Conservation (phyloP, 2,797 vertebrate genomes). For the Carduelis carduelis region DNA sequence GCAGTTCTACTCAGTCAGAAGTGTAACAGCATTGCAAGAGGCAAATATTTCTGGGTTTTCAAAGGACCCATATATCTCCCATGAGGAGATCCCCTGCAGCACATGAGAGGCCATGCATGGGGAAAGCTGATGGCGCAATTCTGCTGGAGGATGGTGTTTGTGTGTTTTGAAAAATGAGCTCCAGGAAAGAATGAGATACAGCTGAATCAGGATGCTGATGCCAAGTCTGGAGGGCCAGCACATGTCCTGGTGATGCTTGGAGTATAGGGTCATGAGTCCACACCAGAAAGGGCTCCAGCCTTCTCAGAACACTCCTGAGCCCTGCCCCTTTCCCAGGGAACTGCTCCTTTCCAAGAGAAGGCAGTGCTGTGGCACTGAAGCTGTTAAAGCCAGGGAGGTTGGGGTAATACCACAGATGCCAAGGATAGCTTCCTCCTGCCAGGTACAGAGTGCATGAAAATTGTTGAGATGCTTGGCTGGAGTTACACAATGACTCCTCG, state of each 20-base stretch:
- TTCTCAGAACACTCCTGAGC: neutral
- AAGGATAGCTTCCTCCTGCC: neutral
- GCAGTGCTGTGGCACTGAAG: neutral
- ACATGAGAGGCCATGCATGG: rapidly evolving
- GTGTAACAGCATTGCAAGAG: neutral
- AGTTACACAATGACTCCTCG: neutral
- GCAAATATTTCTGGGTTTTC: neutral
- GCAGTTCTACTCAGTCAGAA: neutral
- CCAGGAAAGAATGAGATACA: neutral
- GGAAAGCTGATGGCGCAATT: neutral
- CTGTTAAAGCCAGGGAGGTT: neutral
- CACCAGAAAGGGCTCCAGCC: neutral
- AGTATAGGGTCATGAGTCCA: neutral
- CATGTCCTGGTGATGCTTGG: neutral
- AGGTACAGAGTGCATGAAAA: neutral
- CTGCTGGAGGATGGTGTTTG: neutral
- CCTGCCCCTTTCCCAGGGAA: neutral
- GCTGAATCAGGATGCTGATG: neutral
- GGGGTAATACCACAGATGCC: neutral
- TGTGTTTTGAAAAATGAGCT: neutral
- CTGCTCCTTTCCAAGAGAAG: neutral
- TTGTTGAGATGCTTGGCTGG: neutral
- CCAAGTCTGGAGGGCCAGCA: neutral
- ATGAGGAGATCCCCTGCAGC: neutral
- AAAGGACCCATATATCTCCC: neutral